Evolutionary conservation across 2,113 vertebrate species (phyloP).

Genomic region (Amia ocellicauda): DNA sequence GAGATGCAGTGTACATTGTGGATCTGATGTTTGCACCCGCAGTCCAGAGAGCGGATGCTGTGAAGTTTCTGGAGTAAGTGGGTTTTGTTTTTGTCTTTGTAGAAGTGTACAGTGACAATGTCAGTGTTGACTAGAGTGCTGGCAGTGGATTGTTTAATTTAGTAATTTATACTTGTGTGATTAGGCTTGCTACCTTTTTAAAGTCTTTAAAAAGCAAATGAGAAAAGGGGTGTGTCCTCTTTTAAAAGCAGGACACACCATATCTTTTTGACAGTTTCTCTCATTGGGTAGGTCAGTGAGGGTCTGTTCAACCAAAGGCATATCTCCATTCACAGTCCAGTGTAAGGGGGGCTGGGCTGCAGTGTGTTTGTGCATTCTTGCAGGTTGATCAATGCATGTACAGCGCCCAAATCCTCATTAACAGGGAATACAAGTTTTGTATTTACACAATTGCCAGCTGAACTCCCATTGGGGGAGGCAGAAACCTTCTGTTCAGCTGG

Average conservation of each 20-base stretch:
- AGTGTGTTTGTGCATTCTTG: not conserved
- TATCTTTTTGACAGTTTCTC: not conserved
- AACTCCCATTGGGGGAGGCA: not conserved
- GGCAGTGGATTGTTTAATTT: no score
- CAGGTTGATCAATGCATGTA: not conserved
- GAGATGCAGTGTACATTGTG: not conserved
- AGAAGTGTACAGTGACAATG: no score
- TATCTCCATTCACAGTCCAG: no score
- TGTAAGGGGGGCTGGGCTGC: not conserved
- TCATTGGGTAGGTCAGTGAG: not conserved
- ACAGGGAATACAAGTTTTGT: not conserved
- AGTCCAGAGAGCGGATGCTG: no score
- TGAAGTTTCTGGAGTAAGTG: no score
- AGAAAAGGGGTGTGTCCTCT: not conserved
- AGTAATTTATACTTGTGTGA: no score
- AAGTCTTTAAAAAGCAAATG: no score
- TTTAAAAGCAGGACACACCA: not conserved
- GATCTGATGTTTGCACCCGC: no score
- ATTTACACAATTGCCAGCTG: not conserved
- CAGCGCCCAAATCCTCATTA: conserved; percentile 4
- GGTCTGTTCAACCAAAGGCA: no score
- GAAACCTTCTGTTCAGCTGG: not conserved
- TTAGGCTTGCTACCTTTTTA: no score
- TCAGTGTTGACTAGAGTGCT: no score
- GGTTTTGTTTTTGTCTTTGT: no score